Conservation (phyloP, 2,113 vertebrate genomes). For the Semicossyphus pulcher region DNA sequence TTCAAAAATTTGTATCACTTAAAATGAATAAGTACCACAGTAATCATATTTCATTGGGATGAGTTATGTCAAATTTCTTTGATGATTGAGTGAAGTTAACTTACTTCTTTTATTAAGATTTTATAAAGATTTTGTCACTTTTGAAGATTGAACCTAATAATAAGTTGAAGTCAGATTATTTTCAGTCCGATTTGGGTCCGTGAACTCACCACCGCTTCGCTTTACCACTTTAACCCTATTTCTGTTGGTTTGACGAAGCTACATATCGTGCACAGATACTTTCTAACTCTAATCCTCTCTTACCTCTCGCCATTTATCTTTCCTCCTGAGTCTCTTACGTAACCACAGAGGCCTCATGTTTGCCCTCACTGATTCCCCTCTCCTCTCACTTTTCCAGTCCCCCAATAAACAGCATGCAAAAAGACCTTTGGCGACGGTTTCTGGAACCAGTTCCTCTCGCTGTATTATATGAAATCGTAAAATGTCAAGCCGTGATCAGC, state of each 20-base stretch:
- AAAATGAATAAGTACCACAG: too few relatives aligned
- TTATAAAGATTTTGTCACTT: too few relatives aligned
- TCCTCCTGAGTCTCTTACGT: background rate
- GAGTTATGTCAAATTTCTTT: too few relatives aligned
- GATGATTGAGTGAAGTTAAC: too few relatives aligned
- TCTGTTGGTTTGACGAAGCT: too few relatives aligned
- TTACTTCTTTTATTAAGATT: too few relatives aligned
- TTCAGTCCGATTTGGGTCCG: background rate
- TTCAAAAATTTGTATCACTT: too few relatives aligned
- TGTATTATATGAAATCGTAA: conserved; percentile 51
- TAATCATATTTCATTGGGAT: too few relatives aligned
- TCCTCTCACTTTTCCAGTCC: conserved; percentile 44
- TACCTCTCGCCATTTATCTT: background rate
- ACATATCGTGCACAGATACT: background rate
- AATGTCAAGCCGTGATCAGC: conserved; percentile 43
- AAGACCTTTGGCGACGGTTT: conserved; percentile 23
- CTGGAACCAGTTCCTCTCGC: conserved; percentile 36
- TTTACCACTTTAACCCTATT: too few relatives aligned
- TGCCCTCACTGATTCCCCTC: conserved; percentile 25
- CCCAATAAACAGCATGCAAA: conserved; percentile 48
- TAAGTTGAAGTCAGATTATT: background rate
- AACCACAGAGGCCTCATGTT: conserved; percentile 6
- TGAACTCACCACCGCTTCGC: conserved; percentile 12
- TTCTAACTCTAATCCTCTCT: background rate
- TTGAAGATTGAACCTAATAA: background rate